Base-by-base conservation (phyloP, 2,113 vertebrate genomes). In the Actenoides hombroni region DNA sequence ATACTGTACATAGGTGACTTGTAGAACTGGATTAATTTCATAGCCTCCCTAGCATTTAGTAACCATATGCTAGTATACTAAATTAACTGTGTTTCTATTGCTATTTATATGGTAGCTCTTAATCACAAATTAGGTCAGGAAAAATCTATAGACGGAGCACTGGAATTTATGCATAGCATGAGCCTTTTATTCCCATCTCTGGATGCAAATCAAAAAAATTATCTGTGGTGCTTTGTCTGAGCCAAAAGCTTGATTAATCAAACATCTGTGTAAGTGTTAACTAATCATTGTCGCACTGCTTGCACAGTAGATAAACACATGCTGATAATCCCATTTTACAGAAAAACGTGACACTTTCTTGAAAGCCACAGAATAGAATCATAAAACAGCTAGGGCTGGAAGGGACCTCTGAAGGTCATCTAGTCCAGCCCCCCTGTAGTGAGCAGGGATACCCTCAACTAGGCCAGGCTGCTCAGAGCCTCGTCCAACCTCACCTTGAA, bases 1-100 rank as follows among this genome's bases (percentile, higher is more conserved):
- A 95, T 31, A 88, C 35, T 73, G 49, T 54, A 81, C 59, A 76
- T 81, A 97, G 64, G 85, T 94, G 88, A 97, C 88, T 96, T 86
- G 42, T 44, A 86, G 97, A 92, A 93, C 70, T 57, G 54, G 68
- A 97, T 97, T 97, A 92, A 97, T 95, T 96, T 92, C 74, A 85
- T 70, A 91, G 68, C 48, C 59, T 97, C 95, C 31, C 3, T 10
- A 95, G 91, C 31, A 53, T 59, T 95, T 82, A 87, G 76, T 61
- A 94, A 86, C 85, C 61, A 75, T 57, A 92, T 44, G 59, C n/a
- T 89, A 87, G 75, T 44, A 76, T 33, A 37, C 33, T 44, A 82
- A 92, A 92, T 31, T 78, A 90, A 49, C 23, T 35, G 87, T 69
- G 49, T 64, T 71, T 84, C 53, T 71, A 63, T 23, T 83, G 54